These are phyloP conservation scores for Embidobia sp. DNA, from an alignment of 2,888 invertebrate species.

Conservation along the genomic window DNA sequence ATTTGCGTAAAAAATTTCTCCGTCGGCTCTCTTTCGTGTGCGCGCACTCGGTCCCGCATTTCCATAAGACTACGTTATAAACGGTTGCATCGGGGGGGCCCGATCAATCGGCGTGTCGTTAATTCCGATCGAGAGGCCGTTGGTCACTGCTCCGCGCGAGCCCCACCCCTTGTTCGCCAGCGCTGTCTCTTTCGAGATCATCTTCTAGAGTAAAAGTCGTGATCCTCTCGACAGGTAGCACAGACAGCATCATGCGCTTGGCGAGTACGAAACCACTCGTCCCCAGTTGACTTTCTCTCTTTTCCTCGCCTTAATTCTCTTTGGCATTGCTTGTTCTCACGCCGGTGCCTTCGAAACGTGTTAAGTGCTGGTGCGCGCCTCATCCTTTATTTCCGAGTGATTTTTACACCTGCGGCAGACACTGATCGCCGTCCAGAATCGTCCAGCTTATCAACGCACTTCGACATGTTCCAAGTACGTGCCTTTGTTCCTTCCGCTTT, in stretches of 20 bases:
- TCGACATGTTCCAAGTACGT: constrained; percentile 53
- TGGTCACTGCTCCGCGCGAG: constrained; percentile 49
- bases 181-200: constrained; percentile 64
- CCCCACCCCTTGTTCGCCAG: constrained; percentile 60
- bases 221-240: constrained; percentile 70
- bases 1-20: too few relatives aligned
- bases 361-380: constrained; percentile 63
- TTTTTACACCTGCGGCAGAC: constrained; percentile 33
- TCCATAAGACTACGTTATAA: too few relatives aligned
- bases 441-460: constrained; percentile 1
- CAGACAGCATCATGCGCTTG: constrained; percentile 81
- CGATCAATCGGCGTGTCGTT: too few relatives aligned
- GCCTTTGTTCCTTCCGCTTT: constrained; percentile 5
- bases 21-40: too few relatives aligned
- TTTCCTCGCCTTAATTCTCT: constrained; percentile 55
- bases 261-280: constrained; percentile 77
- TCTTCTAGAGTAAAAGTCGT: constrained; percentile 67
- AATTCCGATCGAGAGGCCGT: constrained; percentile 22
- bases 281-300: constrained; percentile 63
- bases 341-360: constrained; percentile 53
- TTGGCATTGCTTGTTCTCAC: constrained; percentile 49
- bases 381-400: constrained; percentile 43
- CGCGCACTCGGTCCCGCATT: too few relatives aligned
- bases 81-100: too few relatives aligned
- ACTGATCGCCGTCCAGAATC: constrained; percentile 20